Percentiles rank a stretch among this genome's conserved stretches.
Conservation (phyloP, 2,113 vertebrate species). For the Caranx ignobilis region DNA sequence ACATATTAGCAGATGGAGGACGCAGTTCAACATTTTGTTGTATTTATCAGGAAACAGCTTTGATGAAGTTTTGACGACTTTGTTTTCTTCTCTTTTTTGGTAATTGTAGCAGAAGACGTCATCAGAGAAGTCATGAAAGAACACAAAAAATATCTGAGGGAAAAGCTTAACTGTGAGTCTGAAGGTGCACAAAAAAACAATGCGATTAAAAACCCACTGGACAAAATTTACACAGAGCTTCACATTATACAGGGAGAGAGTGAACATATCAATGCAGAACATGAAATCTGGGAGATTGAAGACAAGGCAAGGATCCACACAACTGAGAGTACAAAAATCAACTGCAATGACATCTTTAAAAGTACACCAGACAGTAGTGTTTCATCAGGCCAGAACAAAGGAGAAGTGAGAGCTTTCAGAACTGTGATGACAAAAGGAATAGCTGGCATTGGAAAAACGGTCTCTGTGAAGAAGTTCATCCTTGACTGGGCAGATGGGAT, state of each 20-base stretch:
- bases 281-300: constrained; percentile 56
- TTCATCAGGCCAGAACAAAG: neutral
- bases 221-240: constrained; percentile 56
- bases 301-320: constrained; percentile 20
- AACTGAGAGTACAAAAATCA: constrained; percentile 28
- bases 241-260: constrained; percentile 48
- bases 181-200: constrained; percentile 1
- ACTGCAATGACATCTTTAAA: constrained; percentile 52
- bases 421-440: constrained; percentile 60
- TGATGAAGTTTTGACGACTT: neutral
- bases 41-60: neutral
- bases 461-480: constrained; percentile 63
- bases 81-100: constrained; percentile 1
- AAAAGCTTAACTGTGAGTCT: constrained; percentile 9
- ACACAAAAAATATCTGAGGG: constrained; percentile 21
- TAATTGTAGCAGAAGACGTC: constrained; percentile 14
- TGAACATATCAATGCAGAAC: constrained; percentile 43
- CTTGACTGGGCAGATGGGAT: constrained; percentile 56
- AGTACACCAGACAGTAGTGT: neutral
- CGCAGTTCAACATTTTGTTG: neutral
- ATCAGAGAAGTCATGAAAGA: constrained; percentile 3
- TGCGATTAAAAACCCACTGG: neutral
- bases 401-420: neutral
- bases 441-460: constrained; percentile 65
- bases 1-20: neutral